phyloP scores from a whole-genome alignment of 35 echinoderm and acorn worm species.

The Acanthaster planci region DNA sequence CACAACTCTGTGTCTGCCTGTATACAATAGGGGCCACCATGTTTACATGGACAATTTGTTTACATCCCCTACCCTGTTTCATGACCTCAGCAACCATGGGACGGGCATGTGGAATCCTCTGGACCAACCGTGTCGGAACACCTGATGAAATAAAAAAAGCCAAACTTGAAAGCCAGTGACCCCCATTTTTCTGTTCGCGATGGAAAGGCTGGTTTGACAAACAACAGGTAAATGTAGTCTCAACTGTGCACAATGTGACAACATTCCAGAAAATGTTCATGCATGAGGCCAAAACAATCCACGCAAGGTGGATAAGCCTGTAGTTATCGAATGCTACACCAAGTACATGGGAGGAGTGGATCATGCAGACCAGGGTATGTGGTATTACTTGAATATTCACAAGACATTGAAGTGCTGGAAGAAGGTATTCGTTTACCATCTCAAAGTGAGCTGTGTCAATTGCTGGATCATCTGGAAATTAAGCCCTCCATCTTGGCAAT shows the following conservation, averaged over 20 bases:
- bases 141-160: slow-evolving; percentile 39
- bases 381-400: too few species aligned
- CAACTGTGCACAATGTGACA: background rate
- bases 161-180: slow-evolving; percentile 38
- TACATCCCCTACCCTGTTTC: slow-evolving; percentile 49
- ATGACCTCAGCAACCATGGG: slow-evolving; percentile 6
- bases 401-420: slow-evolving; percentile 60
- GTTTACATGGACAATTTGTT: slow-evolving; percentile 75
- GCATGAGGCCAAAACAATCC: background rate
- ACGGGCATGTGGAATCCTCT: slow-evolving; percentile 51
- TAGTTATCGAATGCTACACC: too few species aligned
- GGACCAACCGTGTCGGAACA: slow-evolving; percentile 32
- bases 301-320: slow-evolving; percentile 22
- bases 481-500: slow-evolving; percentile 34
- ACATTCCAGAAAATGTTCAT: slow-evolving; percentile 20
- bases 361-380: too few species aligned
- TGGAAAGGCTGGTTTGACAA: slow-evolving; percentile 42
- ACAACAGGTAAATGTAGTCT: slow-evolving; percentile 13
- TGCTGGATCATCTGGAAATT: slow-evolving; percentile 36
- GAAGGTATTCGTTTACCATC: too few species aligned
- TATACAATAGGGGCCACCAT: slow-evolving; percentile 30
- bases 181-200: slow-evolving; percentile 19
- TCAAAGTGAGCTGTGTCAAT: slow-evolving; percentile 39
- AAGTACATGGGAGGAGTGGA: too few species aligned
- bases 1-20: background rate